Percentiles rank a stretch among this genome's conserved stretches.
phyloP scores from a whole-genome alignment of 2,888 invertebrate species.

The Tetheella fluctuosa region DNA sequence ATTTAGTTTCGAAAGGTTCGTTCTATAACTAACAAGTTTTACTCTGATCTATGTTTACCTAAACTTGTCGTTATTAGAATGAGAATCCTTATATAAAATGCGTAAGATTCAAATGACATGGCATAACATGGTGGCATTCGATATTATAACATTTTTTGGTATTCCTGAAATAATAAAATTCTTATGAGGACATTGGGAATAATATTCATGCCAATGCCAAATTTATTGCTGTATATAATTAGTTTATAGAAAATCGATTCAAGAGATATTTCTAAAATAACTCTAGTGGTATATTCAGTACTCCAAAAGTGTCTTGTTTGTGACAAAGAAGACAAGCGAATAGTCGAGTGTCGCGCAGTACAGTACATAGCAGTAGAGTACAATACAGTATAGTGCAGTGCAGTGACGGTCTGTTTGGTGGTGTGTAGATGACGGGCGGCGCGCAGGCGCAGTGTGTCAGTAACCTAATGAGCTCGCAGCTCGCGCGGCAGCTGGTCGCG shows the following conservation, averaged over 20 bases:
- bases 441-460: slow-evolving; percentile 59
- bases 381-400: slow-evolving; percentile 18
- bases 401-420: slow-evolving; percentile 56
- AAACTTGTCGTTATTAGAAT: not conserved
- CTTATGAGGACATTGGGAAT: not conserved
- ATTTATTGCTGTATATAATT: too few relatives aligned
- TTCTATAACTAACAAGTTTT: not conserved
- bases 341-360: not conserved
- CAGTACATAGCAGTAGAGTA: not conserved
- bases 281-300: not conserved
- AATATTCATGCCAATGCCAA: too few relatives aligned
- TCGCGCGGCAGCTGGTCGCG: slow-evolving; percentile 85
- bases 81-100: not conserved
- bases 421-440: slow-evolving; percentile 72
- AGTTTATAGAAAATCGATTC: not conserved
- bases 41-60: not conserved
- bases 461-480: slow-evolving; percentile 84
- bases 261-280: not conserved
- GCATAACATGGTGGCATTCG: not conserved
- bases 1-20: not conserved
- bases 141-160: not conserved
- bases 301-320: not conserved
- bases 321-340: not conserved
- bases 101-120: not conserved
- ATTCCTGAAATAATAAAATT: not conserved